Base-by-base conservation (phyloP, 2,888 invertebrate genomes). In the Calephelis perditalis region DNA sequence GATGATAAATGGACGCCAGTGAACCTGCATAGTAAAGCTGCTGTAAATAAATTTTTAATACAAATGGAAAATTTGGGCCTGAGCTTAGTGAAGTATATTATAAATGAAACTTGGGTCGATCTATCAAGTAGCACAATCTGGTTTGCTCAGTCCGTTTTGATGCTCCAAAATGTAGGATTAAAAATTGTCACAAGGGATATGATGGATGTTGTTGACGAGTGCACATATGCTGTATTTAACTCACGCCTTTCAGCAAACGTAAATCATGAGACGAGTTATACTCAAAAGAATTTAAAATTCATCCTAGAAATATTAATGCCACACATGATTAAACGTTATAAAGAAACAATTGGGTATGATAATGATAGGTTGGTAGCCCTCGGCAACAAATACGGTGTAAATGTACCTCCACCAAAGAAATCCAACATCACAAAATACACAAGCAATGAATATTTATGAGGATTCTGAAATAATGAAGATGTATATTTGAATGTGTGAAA, bases 1-100 rank as follows among this genome's bases (percentile, higher is more conserved):
- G 97, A 98, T 79, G 98, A 98, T 74, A 94, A 93, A 67, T 98
- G 98, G 97, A 93, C 94, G 45, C 96, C 96, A 0, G 92, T 93
- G 59, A 96, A 97, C 81, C 93, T 96, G 77, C 93, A 95, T 70
- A 95, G 94, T 7, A 94, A 94, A 82, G 92, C 92, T 26, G 94
- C 93, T 61, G 90, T 95, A 35, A 91, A 92, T 63, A 94, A 94
- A 77, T 95, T 94, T 76, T 81, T 95, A 67, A 91, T 92, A 64
- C 95, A 96, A 78, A 93, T 95, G 92, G 90, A 92, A 67, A 93
- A 92, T 67, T 88, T 94, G 76, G 95, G 95, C 67, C 88, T 96
- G 71, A 91, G 92, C 67, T 87, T 96, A 73, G 93, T 93, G 69
- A 90, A 91, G 72, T 95, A 92, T 77, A 90, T 94, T 59, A 94